Evolutionary conservation across 2,888 invertebrate species (phyloP), one percentile per base, ranked within the genome.

Genomic region (Saturnia pavonia): DNA sequence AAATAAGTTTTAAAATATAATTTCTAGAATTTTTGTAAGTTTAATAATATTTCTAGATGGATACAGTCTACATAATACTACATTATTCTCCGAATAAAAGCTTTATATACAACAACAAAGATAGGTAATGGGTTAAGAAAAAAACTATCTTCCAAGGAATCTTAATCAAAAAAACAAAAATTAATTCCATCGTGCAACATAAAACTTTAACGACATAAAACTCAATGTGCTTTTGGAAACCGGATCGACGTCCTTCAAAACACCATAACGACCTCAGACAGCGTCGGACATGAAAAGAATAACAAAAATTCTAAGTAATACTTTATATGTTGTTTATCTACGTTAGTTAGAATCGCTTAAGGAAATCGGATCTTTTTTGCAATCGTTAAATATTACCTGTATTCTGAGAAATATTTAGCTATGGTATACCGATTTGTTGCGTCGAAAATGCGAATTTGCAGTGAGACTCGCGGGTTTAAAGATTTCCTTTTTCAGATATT

Each of bases 281-380:
- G 12, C 14, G 25, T 27, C 14, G 40, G 11, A 65, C 40, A 40
- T 19, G 65, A 65, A n/a, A n/a, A 60, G 27, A 65, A 65, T 65
- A 65, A 65, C 11, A 65, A 65, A 40, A 65, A 40, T 65, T 65
- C 40, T 40, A 40, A 34, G 65, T 65, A 65, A 65, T 19, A 9
- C 40, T 40, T 65, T 40, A 1, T 63, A 27, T 22, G n/a, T 1
- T n/a, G 63, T 63, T 40, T 40, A 8, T 19, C 4, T 11, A 12
- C 9, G 34, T 40, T 40, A 40, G 16, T 65, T 16, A 40, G 40
- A 65, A 65, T 19, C 40, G 40, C 40, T n/a, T 40, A 65, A 65
- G 65, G 40, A 40, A 9, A 65, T 65, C 65, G 40, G 40, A n/a
- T n/a, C 19, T 25, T 19, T 40, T n/a, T 65, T 40, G 65, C n/a